Conservation (phyloP, 1,140 invertebrate species). For the Pteromalus puparum region DNA sequence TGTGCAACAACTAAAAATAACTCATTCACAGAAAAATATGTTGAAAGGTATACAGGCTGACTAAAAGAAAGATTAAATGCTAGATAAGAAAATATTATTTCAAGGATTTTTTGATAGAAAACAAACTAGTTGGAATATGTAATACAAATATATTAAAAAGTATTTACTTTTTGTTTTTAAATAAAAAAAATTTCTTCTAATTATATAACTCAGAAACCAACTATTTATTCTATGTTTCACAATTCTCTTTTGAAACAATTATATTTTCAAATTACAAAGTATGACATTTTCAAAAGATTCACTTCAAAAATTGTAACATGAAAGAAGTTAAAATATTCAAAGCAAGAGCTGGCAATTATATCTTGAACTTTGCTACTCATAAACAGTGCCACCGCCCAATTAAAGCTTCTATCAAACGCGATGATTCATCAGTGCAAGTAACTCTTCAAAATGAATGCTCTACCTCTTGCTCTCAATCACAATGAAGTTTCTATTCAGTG, state of each 20-base stretch:
- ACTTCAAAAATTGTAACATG: not conserved
- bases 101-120: too few relatives aligned
- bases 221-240: not conserved
- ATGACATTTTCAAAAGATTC: not conserved
- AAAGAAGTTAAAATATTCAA: slow-evolving; percentile 35
- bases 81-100: too few relatives aligned
- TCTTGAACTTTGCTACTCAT: slow-evolving; percentile 39
- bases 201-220: not conserved
- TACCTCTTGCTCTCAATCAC: slow-evolving; percentile 15
- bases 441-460: slow-evolving; percentile 45
- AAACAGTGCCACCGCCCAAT: slow-evolving; percentile 55
- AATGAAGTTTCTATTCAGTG: slow-evolving; percentile 23
- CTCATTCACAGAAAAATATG: too few relatives aligned
- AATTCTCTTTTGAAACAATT: not conserved
- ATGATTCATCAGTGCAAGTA: slow-evolving; percentile 52
- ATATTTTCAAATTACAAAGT: not conserved
- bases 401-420: slow-evolving; percentile 51
- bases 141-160: not conserved
- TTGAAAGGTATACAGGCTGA: too few relatives aligned
- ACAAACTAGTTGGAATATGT: too few relatives aligned
- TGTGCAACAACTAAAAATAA: too few relatives aligned
- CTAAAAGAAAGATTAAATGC: too few relatives aligned
- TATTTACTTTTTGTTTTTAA: too few relatives aligned
- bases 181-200: too few relatives aligned
- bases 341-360: slow-evolving; percentile 37